Percentiles rank a stretch among this genome's conserved stretches.
phyloP scores from a whole-genome alignment of 2,113 vertebrate genomes.

The Catharus bicknelli region DNA sequence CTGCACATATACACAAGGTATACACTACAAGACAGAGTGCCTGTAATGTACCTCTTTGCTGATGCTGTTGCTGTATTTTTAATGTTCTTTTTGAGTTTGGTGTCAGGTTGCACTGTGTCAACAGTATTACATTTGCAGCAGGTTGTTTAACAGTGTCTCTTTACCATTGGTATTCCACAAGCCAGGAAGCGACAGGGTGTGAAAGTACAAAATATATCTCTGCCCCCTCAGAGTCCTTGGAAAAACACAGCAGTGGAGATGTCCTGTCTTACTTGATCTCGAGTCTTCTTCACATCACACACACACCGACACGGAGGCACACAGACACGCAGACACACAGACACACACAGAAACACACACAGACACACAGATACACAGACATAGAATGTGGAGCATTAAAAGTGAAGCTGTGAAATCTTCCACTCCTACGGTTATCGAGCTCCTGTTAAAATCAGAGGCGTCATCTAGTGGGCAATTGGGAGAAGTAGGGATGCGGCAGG shows the following conservation, averaged over 20 bases:
- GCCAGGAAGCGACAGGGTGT: neutral
- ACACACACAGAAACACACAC: fast-evolving
- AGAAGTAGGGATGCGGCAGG: neutral
- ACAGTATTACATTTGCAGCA: neutral
- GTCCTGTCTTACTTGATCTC: neutral
- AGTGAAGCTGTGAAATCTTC: neutral
- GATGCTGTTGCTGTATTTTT: neutral
- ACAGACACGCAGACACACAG: neutral
- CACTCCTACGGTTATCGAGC: fast-evolving
- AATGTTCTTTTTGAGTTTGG: neutral
- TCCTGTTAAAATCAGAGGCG: conserved; percentile 65
- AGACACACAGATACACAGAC: fast-evolving
- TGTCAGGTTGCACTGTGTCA: neutral
- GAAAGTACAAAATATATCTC: neutral
- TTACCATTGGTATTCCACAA: neutral
- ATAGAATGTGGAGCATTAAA: neutral
- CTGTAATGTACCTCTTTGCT: neutral
- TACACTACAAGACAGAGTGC: neutral
- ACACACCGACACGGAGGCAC: neutral
- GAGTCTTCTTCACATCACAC: neutral
- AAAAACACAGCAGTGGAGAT: neutral
- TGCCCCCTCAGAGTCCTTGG: neutral
- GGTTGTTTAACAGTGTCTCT: neutral
- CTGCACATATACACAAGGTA: neutral
- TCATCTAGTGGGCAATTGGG: conserved; percentile 70